Evolutionary conservation across 2,888 invertebrate species (phyloP), one percentile per base, ranked within the genome.

Genomic region (Rhaphigaster nebulosa): DNA sequence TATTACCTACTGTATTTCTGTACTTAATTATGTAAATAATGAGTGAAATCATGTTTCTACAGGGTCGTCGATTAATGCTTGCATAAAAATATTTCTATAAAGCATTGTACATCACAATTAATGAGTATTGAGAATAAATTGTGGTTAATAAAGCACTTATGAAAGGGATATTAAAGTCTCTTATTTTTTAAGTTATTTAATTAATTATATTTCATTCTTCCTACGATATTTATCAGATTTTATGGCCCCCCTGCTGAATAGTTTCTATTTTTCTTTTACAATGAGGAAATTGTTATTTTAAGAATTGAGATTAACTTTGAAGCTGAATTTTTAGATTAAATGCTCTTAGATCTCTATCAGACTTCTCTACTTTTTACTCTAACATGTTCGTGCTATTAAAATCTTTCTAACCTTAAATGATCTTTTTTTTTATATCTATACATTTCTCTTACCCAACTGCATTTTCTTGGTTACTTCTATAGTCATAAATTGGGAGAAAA

Each of bases 11-110:
- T 50, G 84, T 45, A 84, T 84, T 45, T 84, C 84, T 45, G 45
- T 84, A n/a, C 45, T 41, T 84, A 84, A 2, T 84, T 84, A 15
- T 84, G 84, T 45, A 50, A 41, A 45, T 84, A 84, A n/a, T 84
- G n/a, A 84, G 26, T 80, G n/a, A 84, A 84, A 84, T 50, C 45
- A 84, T 84, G 84, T 84, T 45, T 45, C 84, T 84, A 84, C 84
- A 84, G 84, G 84, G 84, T 84, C 84, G 1, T 84, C 84, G 41
- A 84, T 20, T 84, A 84, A 45, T 84, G 26, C 84, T 84, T 84
- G 84, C 41, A 26, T 84, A 45, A 45, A 84, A 84, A 45, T 41
- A 84, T 84, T 50, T 80, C 41, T 80, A 45, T 45, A 15, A n/a
- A 38, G 38, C 34, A 34, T 45, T 45, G 84, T 84, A 84, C 84